Evolutionary conservation across 2,113 vertebrate genomes (phyloP).

Genomic region (Catharus bicknelli): DNA sequence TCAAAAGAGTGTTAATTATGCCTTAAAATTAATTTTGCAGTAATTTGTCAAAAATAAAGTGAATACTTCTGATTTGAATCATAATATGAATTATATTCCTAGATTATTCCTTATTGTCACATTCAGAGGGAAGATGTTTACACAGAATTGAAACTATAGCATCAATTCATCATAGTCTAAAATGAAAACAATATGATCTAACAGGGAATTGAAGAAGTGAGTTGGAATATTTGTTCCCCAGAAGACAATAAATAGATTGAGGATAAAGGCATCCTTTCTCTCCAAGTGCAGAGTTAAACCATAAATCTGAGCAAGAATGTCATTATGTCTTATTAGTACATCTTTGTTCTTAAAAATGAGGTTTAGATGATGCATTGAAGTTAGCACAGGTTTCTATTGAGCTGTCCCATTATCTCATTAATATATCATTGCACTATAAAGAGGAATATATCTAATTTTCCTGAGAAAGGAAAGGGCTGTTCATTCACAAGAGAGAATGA

Average conservation of each 20-base stretch:
- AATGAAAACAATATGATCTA: neutral
- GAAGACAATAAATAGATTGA: neutral
- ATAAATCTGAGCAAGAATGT: neutral
- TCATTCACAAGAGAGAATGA: neutral
- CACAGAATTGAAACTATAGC: neutral
- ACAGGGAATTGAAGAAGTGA: neutral
- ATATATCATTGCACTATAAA: neutral
- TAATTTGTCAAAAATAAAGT: neutral
- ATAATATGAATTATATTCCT: neutral
- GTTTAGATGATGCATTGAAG: neutral
- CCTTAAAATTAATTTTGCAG: neutral
- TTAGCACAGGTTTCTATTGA: neutral
- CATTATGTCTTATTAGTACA: neutral
- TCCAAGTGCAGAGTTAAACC: neutral
- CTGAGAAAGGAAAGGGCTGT: neutral
- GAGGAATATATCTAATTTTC: neutral
- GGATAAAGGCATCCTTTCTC: neutral
- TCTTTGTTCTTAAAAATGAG: neutral
- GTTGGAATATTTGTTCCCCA: neutral
- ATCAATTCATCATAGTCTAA: neutral
- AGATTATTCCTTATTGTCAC: neutral
- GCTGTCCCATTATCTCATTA: neutral
- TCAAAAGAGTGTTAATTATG: neutral
- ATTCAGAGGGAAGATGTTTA: neutral
- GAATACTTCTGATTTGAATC: neutral